These are phyloP conservation scores for Incurvaria masculella DNA, from an alignment of 2,888 invertebrate species.

Conservation along the genomic window DNA sequence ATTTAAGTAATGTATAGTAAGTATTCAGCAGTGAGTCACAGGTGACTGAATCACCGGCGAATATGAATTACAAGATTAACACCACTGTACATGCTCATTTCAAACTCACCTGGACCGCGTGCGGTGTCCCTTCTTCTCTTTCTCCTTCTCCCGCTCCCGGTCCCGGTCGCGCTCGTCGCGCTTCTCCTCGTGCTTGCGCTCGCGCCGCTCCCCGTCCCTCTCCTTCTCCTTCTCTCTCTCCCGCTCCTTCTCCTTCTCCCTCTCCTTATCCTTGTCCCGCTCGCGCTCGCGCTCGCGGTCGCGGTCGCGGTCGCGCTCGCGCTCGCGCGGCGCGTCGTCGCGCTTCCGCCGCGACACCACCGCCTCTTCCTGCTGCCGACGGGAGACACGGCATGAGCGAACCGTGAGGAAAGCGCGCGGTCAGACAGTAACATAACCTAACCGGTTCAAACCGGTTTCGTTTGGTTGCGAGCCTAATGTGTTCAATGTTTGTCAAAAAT, in stretches of 20 bases:
- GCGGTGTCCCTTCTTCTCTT: constrained; percentile 23
- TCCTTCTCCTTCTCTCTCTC: constrained; percentile 1
- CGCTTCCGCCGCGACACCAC: constrained; percentile 48
- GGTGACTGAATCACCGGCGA: no score
- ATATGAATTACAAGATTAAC: no score
- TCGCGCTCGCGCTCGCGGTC: constrained; percentile 24
- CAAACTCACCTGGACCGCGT: constrained; percentile 25
- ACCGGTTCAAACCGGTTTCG: no score
- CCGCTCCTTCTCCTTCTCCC: constrained; percentile 21
- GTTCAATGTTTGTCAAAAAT: no score
- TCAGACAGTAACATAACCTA: no score
- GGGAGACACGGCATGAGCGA: no score
- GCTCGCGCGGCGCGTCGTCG: constrained; percentile 30
- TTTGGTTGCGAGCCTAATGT: no score
- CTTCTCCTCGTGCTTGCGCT: constrained; percentile 1
- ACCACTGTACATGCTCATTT: no score
- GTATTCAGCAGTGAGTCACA: no score
- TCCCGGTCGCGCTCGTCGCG: constrained; percentile 29
- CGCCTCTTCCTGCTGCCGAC: constrained; percentile 69
- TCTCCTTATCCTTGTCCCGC: constrained; percentile 9
- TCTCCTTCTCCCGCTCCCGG: constrained; percentile 30
- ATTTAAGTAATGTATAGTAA: no score
- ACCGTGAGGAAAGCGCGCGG: no score
- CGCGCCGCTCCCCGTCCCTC: not conserved
- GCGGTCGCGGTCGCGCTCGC: constrained; percentile 32